Conservation (phyloP, 1,140 invertebrate genomes). For the Tetramorium parvispinum region DNA sequence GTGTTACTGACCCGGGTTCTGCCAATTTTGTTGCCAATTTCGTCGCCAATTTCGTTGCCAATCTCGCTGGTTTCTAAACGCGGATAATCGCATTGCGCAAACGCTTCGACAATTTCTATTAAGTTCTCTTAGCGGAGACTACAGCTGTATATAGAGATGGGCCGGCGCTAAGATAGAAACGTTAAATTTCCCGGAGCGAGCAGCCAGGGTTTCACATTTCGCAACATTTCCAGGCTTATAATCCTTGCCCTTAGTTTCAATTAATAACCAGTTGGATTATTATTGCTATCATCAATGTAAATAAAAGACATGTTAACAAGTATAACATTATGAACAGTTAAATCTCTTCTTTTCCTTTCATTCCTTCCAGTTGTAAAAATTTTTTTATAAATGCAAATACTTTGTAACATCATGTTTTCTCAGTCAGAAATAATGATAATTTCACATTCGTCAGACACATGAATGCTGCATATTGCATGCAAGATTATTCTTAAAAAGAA, state of each 20-base stretch:
- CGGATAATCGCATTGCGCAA: slow-evolving; percentile 63
- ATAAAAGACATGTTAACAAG: too few species aligned
- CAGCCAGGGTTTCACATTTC: background rate
- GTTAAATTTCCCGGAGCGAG: slow-evolving; percentile 16
- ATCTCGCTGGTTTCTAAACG: slow-evolving; percentile 58
- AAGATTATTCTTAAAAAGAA: background rate
- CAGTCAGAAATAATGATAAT: background rate
- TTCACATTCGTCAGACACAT: background rate
- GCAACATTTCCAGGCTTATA: slow-evolving; percentile 32
- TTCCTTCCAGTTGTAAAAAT: background rate
- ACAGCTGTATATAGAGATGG: background rate
- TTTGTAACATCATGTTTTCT: background rate
- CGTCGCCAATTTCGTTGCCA: slow-evolving; percentile 59
- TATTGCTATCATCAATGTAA: background rate
- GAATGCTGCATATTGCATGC: background rate
- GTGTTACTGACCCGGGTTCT: slow-evolving; percentile 25
- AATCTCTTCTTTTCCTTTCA: background rate
- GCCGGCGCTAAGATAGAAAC: slow-evolving; percentile 1
- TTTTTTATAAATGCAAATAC: background rate
- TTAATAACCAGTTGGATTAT: slow-evolving; percentile 23
- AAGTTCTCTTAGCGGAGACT: slow-evolving; percentile 59
- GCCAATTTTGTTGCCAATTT: slow-evolving; percentile 63
- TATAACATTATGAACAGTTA: too few species aligned
- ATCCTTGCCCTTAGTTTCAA: slow-evolving; percentile 16
- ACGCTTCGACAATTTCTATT: slow-evolving; percentile 63